Conservation (phyloP, 1,140 invertebrate species). For the Antheraea mylitta region DNA sequence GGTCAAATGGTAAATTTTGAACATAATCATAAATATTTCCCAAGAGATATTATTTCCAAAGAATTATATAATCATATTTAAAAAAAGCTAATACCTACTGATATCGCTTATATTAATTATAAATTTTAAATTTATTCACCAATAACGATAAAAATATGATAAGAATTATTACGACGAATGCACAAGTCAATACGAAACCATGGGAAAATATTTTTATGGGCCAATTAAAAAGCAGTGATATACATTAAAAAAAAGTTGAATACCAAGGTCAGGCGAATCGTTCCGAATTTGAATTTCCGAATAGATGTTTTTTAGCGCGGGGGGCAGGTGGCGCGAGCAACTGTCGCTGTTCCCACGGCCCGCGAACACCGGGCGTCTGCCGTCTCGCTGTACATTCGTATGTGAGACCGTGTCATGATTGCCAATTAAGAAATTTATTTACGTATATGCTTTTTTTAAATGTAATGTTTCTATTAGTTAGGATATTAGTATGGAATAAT, state of each 20-base stretch:
- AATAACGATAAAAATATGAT: neutral
- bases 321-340: conserved; percentile 64
- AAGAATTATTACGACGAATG: neutral
- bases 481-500: neutral
- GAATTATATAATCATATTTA: too few relatives aligned
- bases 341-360: conserved; percentile 56
- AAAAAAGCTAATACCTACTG: too few relatives aligned
- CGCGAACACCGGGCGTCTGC: conserved; percentile 42
- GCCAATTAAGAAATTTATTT: conserved; percentile 48
- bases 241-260: conserved; percentile 27
- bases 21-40: too few relatives aligned
- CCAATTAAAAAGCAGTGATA: conserved; percentile 14
- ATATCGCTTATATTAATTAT: neutral
- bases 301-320: conserved; percentile 58
- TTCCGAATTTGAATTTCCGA: conserved; percentile 67
- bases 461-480: conserved; percentile 2
- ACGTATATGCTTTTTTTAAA: neutral
- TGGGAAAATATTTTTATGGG: neutral
- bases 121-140: neutral
- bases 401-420: conserved; percentile 50
- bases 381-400: conserved; percentile 20
- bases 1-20: too few relatives aligned
- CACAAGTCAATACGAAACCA: neutral
- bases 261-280: conserved; percentile 59
- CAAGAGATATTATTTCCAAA: too few relatives aligned